Conservation (phyloP, 2,113 vertebrate genomes). For the Murina feae region DNA sequence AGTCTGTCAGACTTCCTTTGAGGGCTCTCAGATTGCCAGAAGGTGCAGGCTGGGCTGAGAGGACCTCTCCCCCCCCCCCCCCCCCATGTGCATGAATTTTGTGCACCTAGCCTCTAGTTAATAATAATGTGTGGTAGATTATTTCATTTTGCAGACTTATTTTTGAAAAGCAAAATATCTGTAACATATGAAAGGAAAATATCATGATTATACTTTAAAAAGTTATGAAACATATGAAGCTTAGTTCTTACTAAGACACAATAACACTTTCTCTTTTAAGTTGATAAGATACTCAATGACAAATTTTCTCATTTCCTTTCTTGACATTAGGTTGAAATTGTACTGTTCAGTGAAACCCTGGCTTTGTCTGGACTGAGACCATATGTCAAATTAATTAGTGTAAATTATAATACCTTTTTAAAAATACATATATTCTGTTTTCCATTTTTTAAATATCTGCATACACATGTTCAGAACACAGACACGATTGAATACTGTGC, state of each 20-base stretch:
- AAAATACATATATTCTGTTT: not conserved
- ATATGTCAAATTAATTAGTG: slow-evolving; percentile 55
- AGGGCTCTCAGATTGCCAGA: too few relatives aligned
- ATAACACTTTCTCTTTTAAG: not conserved
- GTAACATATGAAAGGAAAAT: not conserved
- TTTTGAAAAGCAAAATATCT: not conserved
- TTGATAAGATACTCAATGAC: not conserved
- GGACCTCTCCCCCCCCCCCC: too few relatives aligned
- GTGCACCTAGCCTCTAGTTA: not conserved
- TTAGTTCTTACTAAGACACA: not conserved
- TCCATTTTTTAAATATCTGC: not conserved
- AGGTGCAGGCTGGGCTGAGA: too few relatives aligned
- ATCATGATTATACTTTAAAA: not conserved
- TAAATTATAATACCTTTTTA: not conserved
- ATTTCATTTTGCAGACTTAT: not conserved
- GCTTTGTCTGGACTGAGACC: slow-evolving; percentile 25
- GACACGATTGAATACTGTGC: not conserved
- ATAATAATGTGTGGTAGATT: not conserved
- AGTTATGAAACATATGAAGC: not conserved
- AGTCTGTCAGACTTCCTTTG: too few relatives aligned
- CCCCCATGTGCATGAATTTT: too few relatives aligned
- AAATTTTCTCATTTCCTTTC: slow-evolving; percentile 49
- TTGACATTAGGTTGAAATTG: slow-evolving; percentile 14
- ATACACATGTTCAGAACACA: not conserved
- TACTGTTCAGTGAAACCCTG: not conserved